Percentiles rank a stretch among this genome's conserved stretches.
Evolutionary conservation across 1,140 invertebrate genomes (phyloP).

Genomic region (Orchestia grillus): DNA sequence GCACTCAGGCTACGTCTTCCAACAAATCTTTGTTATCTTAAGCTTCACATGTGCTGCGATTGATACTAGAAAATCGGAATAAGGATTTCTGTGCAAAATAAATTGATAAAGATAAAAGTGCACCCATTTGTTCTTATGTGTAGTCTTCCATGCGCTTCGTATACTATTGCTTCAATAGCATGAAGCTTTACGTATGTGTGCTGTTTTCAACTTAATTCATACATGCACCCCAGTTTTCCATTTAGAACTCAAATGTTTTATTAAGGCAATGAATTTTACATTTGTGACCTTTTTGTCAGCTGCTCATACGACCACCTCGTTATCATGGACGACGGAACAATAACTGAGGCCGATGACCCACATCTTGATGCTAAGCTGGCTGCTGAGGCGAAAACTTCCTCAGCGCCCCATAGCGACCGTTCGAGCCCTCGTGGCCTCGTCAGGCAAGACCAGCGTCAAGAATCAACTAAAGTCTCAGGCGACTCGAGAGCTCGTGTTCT

Average conservation of each 20-base stretch:
- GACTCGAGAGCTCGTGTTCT: slow-evolving; percentile 70
- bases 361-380: background rate
- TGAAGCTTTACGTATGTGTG: background rate
- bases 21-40: background rate
- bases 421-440: background rate
- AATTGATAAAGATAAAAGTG: background rate
- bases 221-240: background rate
- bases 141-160: background rate
- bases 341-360: background rate
- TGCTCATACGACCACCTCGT: slow-evolving; percentile 82
- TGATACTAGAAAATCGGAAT: too few relatives aligned
- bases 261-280: background rate
- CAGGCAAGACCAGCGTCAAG: background rate
- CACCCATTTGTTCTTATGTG: background rate
- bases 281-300: slow-evolving; percentile 71
- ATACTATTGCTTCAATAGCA: background rate
- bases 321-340: slow-evolving; percentile 74
- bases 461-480: background rate
- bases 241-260: background rate
- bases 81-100: too few relatives aligned
- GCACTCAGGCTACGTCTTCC: background rate
- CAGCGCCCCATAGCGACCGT: too few relatives aligned
- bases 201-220: background rate
- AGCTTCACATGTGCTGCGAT: too few relatives aligned
- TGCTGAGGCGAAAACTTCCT: background rate